Conservation (phyloP, 2,888 invertebrate species). For the Eremobia ochroleuca region DNA sequence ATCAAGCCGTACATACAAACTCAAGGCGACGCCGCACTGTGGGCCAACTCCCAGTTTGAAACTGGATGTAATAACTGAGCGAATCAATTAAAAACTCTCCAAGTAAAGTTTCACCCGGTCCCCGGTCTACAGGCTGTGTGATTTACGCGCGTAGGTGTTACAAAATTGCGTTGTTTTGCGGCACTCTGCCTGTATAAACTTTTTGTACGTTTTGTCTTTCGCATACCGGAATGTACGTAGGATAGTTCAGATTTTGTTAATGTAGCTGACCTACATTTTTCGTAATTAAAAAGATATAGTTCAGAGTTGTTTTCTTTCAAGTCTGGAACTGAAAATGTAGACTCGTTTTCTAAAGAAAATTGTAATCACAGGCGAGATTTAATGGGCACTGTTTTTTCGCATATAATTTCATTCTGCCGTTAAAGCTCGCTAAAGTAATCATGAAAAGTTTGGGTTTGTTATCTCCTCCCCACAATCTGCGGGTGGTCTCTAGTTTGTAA, state of each 20-base stretch:
- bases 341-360: constrained; percentile 43
- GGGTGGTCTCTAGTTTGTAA: constrained; percentile 42
- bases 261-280: constrained; percentile 56
- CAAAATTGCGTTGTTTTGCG: constrained; percentile 68
- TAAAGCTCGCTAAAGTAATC: constrained; percentile 27
- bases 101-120: constrained; percentile 72
- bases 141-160: constrained; percentile 76
- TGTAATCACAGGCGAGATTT: constrained; percentile 30
- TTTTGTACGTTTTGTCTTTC: constrained; percentile 64
- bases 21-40: constrained; percentile 47
- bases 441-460: constrained; percentile 22
- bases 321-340: constrained; percentile 27
- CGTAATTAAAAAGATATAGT: constrained; percentile 52
- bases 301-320: constrained; percentile 29
- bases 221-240: constrained; percentile 31
- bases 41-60: constrained; percentile 57
- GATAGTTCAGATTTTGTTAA: constrained; percentile 54
- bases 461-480: constrained; percentile 26
- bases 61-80: constrained; percentile 73
- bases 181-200: constrained; percentile 60
- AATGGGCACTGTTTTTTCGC: background rate
- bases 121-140: constrained; percentile 70
- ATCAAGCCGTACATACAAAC: constrained; percentile 32
- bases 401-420: constrained; percentile 6
- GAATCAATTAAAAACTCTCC: constrained; percentile 81